Evolutionary conservation across 2,888 invertebrate genomes (phyloP).

Genomic region (Gibbula magus): DNA sequence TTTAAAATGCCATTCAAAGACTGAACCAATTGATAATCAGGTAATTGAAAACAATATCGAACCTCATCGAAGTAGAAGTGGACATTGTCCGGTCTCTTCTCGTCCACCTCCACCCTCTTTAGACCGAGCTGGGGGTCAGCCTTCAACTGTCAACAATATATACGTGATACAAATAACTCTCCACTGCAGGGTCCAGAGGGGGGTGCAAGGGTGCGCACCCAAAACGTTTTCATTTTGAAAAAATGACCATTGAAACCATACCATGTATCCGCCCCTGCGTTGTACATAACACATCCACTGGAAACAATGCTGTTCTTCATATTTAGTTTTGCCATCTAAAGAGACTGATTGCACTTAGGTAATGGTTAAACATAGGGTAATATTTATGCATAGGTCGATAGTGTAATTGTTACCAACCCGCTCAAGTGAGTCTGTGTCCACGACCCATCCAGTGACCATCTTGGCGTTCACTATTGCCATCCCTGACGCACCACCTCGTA

Average conservation of each 20-base stretch:
- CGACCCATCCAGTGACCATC: conserved; percentile 91
- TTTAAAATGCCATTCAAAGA: too few relatives aligned
- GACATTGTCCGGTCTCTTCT: conserved; percentile 49
- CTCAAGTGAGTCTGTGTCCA: conserved; percentile 82
- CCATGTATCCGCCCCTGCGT: too few relatives aligned
- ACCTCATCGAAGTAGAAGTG: conserved; percentile 70
- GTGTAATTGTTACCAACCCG: conserved; percentile 40
- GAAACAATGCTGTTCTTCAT: too few relatives aligned
- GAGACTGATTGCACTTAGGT: too few relatives aligned
- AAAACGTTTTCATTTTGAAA: too few relatives aligned
- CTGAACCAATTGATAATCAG: too few relatives aligned
- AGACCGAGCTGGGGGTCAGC: conserved; percentile 38
- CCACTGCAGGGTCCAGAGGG: too few relatives aligned
- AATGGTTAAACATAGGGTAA: background rate
- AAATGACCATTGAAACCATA: too few relatives aligned
- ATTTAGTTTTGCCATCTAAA: too few relatives aligned
- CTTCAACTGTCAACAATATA: conserved; percentile 11
- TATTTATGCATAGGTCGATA: background rate
- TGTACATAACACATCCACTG: too few relatives aligned
- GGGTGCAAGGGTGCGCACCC: too few relatives aligned
- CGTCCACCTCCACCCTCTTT: conserved; percentile 64
- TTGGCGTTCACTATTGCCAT: conserved; percentile 85
- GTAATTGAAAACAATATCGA: background rate
- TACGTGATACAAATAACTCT: too few relatives aligned
- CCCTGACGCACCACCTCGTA: background rate